Evolutionary conservation across 2,113 vertebrate genomes (phyloP).

Genomic region (Seriola dumerili): DNA sequence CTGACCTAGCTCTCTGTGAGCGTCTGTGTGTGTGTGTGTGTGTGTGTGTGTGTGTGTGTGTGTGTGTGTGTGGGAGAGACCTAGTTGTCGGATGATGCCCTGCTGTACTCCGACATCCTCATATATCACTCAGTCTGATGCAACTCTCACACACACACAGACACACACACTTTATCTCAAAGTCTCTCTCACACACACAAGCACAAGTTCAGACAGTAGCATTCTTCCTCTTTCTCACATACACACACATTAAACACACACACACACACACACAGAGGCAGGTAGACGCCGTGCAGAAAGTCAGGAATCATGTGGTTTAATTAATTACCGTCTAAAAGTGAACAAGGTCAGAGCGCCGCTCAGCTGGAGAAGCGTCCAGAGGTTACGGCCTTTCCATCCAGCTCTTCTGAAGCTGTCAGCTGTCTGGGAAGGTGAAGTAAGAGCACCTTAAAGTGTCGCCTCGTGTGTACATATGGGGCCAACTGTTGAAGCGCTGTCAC

Average conservation of each 20-base stretch:
- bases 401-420: conserved; percentile 67
- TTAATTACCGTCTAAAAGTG: conserved; percentile 83
- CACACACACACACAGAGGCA: conserved; percentile 14
- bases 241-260: background rate
- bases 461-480: background rate
- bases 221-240: background rate
- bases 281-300: conserved; percentile 26
- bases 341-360: conserved; percentile 77
- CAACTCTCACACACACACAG: conserved; percentile 21
- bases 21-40: conserved; percentile 35
- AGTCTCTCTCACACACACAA: background rate
- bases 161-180: background rate
- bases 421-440: conserved; percentile 54
- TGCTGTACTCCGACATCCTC: conserved; percentile 65
- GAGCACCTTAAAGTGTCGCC: conserved; percentile 42
- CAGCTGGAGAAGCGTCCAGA: conserved; percentile 70
- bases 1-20: conserved; percentile 68
- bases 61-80: conserved; percentile 12
- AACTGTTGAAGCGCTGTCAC: conserved; percentile 15
- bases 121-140: conserved; percentile 78
- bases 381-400: conserved; percentile 67
- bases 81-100: conserved; percentile 52
- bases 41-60: conserved; percentile 34
- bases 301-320: conserved; percentile 81
- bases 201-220: background rate